A percentile compares a stretch with the other conserved stretches of the same genome.
Conservation (phyloP, 2,113 vertebrate species). For the Thinocorus orbignyianus region DNA sequence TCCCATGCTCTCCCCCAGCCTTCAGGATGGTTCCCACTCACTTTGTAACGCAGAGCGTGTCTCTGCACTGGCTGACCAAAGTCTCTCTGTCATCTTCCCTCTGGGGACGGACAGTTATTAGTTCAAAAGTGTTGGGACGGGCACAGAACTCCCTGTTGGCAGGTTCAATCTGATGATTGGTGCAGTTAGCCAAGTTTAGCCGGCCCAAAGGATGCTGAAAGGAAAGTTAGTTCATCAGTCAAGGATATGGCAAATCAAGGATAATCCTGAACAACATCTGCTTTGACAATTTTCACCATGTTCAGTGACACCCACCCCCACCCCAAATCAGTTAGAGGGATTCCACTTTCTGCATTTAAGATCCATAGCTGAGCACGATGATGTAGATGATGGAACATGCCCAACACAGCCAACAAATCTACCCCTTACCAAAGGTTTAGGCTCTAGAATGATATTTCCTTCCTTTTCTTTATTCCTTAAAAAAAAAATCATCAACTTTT, state of each 20-base stretch:
- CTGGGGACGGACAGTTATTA: conserved; percentile 91
- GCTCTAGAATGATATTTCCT: neutral
- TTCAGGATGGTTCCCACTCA: conserved; percentile 64
- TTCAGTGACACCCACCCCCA: neutral
- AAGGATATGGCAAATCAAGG: neutral
- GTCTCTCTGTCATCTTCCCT: conserved; percentile 92
- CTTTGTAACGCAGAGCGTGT: conserved; percentile 96
- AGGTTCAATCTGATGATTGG: conserved; percentile 87
- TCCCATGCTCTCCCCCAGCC: neutral
- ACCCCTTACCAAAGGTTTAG: neutral
- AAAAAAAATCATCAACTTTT: neutral
- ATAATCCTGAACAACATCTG: neutral
- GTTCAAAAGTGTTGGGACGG: conserved; percentile 92
- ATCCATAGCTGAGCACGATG: neutral
- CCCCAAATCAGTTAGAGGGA: neutral
- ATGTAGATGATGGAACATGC: neutral
- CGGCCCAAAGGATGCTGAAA: conserved; percentile 88
- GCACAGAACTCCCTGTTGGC: conserved; percentile 95
- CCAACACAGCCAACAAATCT: neutral
- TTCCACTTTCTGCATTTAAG: neutral
- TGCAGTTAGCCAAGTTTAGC: conserved; percentile 91
- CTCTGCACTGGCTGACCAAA: conserved; percentile 90
- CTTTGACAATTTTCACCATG: neutral
- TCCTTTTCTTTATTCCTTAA: neutral
- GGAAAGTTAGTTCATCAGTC: neutral